Evolutionary conservation across 2,113 vertebrate species (phyloP), one percentile per base, ranked within the genome.

Genomic region (Mystacornis crossleyi): DNA sequence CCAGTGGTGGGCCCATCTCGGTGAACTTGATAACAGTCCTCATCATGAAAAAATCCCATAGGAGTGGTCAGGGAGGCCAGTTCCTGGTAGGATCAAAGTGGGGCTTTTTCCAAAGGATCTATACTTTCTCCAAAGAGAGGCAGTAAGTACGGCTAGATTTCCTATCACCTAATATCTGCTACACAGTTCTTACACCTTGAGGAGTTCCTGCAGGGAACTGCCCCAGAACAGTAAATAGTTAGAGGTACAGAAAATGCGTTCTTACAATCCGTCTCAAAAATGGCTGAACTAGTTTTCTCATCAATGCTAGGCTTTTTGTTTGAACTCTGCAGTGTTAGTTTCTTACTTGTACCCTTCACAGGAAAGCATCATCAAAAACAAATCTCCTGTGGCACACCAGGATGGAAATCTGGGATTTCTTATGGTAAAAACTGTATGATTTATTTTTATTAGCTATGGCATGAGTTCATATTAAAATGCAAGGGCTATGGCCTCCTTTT

Each of bases 1-100:
- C 28, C 43, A 47, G 43, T 0, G 2, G 33, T 3, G 6, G 28
- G 14, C 12, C 43, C 38, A 14, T 47, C 31, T 58, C 0, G 0
- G 5, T 60, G 16, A 43, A 50, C 66, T 40, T 66, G 9, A 24
- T 64, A 78, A 29, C 26, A 62, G 6, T 12, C 28, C 11, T 90
- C 33, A 62, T 60, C 48, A 40, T 60, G 54, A 71, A 86, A 83
- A 71, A 9, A 12, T 67, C 48, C 10, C 2, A 1, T 10, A 24
- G 29, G 8, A 67, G 29, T 1, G 1, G 26, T 47, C 25, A 80
- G 26, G 11, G 40, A 51, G 24, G 28, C 21, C 78, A 84, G 9
- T 31, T 62, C 34, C 57, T 48, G 48, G 14, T 28, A 69, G 67
- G 28, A 80, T 80, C 15, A 61, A 72, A 51, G 15, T 40, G 29